Base-by-base conservation (phyloP, 2,888 invertebrate genomes). In the Ceramica pisi region DNA sequence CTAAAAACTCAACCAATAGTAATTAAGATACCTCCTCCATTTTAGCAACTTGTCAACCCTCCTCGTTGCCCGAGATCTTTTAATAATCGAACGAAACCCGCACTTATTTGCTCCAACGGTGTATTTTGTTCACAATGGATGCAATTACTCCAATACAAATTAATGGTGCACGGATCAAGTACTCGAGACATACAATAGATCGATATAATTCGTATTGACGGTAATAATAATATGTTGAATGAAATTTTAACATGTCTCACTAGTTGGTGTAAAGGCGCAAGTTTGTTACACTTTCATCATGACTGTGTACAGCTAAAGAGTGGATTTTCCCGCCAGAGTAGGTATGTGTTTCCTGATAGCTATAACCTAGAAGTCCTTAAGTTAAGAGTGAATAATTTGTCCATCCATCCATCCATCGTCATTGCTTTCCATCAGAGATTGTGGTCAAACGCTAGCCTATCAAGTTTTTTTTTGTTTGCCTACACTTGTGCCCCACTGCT, bases 141-240 rank as follows among this genome's bases (percentile, higher is more conserved):
- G 82, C 85, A 80, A 89, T 89, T 88, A 88, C 81, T 83, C 82
- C 86, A 89, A 87, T 88, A 88, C 87, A 88, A 89, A 91, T 90
- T 86, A 87, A 82, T 84, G 75, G 74, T 72, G 38, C 50, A 79
- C 78, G 74, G 78, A 87, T 87, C 76, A 82, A 81, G 80, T 74
- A 71, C 82, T 86, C 77, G 84, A 78, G 44, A 55, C 41, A 67
- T 70, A 80, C 70, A 78, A 84, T 71, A 53, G 23, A 70, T 74
- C 64, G 65, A 74, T 66, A 57, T 63, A 48, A 82, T 72, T 80
- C 55, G 64, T 67, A 72, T 61, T 51, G 26, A 21, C 31, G 16
- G 41, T 55, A 31, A 56, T 46, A 19, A 46, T 55, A 31, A 56
- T 46, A 50, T 53, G 48, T 21, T 31, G 57, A 2, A 16, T 48